These are phyloP conservation scores for Acanthopleura granulata DNA, from an alignment of 2,888 invertebrate genomes.

Conservation along the genomic window DNA sequence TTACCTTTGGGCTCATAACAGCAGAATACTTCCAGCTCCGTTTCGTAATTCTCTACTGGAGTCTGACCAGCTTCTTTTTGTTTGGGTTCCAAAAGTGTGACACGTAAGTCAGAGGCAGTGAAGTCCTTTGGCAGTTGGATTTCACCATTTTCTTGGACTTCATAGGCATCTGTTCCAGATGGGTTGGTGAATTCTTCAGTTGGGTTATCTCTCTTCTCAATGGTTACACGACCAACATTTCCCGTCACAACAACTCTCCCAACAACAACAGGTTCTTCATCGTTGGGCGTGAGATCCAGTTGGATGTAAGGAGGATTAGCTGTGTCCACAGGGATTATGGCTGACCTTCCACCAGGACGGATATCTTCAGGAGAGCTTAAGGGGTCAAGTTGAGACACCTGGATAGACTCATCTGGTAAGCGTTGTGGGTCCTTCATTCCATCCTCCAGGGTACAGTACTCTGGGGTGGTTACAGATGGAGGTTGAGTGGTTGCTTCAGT, in stretches of 20 bases:
- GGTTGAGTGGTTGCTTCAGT: no score
- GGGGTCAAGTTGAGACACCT: neutral
- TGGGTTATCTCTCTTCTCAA: neutral
- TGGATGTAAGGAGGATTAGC: neutral
- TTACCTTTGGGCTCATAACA: neutral
- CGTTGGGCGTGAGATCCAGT: neutral
- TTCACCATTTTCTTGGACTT: neutral
- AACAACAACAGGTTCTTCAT: neutral
- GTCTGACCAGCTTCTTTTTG: neutral
- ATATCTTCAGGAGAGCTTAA: neutral
- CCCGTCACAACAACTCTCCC: neutral
- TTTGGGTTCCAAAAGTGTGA: neutral
- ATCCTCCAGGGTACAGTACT: slow-evolving; percentile 3
- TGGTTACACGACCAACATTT: neutral
- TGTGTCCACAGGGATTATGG: neutral
- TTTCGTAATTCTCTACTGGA: neutral
- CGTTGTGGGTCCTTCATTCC: slow-evolving; percentile 10
- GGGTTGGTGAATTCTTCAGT: neutral
- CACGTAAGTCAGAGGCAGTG: neutral
- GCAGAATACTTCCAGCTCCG: neutral
- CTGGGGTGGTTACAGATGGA: neutral
- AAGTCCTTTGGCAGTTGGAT: slow-evolving; percentile 2
- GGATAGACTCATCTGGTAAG: neutral
- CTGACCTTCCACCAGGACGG: slow-evolving; percentile 8
- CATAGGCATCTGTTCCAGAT: neutral